These are phyloP conservation scores for Benthosema pterotum DNA, from an alignment of 2,797 vertebrate species.

Conservation along the genomic window DNA sequence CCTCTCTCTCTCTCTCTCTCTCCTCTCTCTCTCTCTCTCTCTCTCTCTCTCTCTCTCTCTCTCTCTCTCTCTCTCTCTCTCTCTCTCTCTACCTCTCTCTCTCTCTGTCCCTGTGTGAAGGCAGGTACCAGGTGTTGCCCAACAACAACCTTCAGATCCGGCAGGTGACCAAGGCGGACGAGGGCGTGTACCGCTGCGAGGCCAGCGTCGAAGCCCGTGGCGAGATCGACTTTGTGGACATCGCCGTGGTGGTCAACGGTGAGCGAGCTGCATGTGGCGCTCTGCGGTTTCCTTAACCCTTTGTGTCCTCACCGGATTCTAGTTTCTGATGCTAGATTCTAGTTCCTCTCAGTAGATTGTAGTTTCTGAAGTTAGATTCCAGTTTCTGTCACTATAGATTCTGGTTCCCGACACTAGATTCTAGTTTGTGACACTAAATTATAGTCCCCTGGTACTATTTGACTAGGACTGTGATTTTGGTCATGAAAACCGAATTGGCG, in stretches of 20 bases:
- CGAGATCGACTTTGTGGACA: constrained; percentile 97
- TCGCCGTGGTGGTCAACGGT: constrained; percentile 95
- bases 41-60: background rate
- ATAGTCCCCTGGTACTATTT: too few relatives aligned
- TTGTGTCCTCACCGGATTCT: too few relatives aligned
- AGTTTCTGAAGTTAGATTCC: too few relatives aligned
- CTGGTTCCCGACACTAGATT: too few relatives aligned
- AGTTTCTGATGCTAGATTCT: too few relatives aligned
- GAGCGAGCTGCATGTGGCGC: constrained; percentile 66
- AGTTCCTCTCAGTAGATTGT: too few relatives aligned
- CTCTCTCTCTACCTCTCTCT: constrained; percentile 38
- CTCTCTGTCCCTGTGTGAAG: constrained; percentile 70
- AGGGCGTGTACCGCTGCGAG: constrained; percentile 98
- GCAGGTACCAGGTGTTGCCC: constrained; percentile 87
- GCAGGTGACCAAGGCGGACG: constrained; percentile 93
- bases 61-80: constrained; percentile 11
- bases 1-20: background rate
- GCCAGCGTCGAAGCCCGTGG: constrained; percentile 98
- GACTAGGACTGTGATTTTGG: too few relatives aligned
- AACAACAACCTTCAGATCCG: constrained; percentile 97
- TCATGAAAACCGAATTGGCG: too few relatives aligned
- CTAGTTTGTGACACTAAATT: too few relatives aligned
- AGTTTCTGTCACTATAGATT: too few relatives aligned
- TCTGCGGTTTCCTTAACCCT: too few relatives aligned
- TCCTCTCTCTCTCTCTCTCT: too few relatives aligned